Evolutionary conservation across 2,797 vertebrate species (phyloP), one percentile per base, ranked within the genome.

Genomic region (Gymnoscopelus braueri): DNA sequence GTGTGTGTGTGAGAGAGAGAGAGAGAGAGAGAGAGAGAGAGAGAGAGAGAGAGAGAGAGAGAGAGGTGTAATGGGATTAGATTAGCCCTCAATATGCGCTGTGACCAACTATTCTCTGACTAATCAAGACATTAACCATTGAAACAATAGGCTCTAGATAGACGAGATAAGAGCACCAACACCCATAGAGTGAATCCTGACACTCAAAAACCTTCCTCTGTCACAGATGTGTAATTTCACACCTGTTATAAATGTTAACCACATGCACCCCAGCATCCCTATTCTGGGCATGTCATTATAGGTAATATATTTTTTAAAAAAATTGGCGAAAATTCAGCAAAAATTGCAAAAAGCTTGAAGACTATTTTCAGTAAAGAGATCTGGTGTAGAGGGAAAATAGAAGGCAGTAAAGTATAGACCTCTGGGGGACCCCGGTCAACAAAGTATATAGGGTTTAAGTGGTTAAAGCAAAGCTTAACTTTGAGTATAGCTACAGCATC

Each of bases 131-230:
- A 14, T 58, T 58, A 15, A 12, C 49, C 6, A 4, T 35, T 15
- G 14, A 52, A 35, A 63, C 49, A 52, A 63, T 63, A n/a, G 49
- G 24, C 47, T 63, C 50, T 63, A 52, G 49, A 63, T 63, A n/a
- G 29, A 32, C 29, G 3, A 24, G 49, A 39, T 63, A 53, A 63
- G 49, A 23, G 8, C 29, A 24, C 23, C 47, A 29, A 62, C 23
- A 50, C 23, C n/a, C n/a, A 13, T 51, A 51, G 50, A 51, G n/a
- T 51, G 50, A 51, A 51, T 51, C 5, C 50, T 51, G 7, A 44
- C 39, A 44, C 39, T 44, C 39, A 10, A 8, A 8, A 51, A 13
- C 12, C 50, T 51, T n/a, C n/a, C 50, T 15, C n/a, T 51, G 39
- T 13, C 12, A 51, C 50, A 51, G 12, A 13, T 51, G 50, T 51